Base-by-base conservation (phyloP, 2,888 invertebrate genomes). In the Prosapia bicincta region DNA sequence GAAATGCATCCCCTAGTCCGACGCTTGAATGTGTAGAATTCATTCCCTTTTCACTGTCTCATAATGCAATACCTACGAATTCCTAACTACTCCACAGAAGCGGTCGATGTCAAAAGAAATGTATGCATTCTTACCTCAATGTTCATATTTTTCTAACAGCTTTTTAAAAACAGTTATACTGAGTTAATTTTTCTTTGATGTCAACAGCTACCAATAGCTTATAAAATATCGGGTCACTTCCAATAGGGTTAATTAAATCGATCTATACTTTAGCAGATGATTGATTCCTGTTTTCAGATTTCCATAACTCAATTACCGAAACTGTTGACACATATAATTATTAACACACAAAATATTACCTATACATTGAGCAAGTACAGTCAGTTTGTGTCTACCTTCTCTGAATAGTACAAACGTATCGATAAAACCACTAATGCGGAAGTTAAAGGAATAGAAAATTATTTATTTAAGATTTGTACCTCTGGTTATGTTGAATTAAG, bases 51-150 rank as follows among this genome's bases (percentile, higher is more conserved):
- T 88, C 93, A 94, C 95, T 78, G 93, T 93, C 85, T 97, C 97
- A 85, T 92, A 97, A 85, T 97, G 97, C 66, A 97, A 87, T 3
- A 94, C 86, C 76, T 91, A 90, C 2, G 92, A 93, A 1, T 95
- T 95, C 81, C 90, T 90, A 20, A 98, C 90, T 65, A 93, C 89
- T 0, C 98, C 98, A 9, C 94, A 92, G 85, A 97, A 97, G 83
- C 95, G 96, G 83, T 98, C 96, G 68, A 98, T 94, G 80, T 95
- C 94, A 84, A 98, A 98, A 15, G 96, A 97, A 80, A 99, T 92
- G 85, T 95, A 95, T 0, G 96, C 96, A 86, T 97, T 98, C 83
- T 97, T 97, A 0, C 96, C 97, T 1, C 93, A 91, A 84, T 98
- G 98, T 13, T 88, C 90, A 85, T 98, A 98, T 78, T 90, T 90